Percentiles rank a stretch among this genome's conserved stretches.
phyloP scores from a whole-genome alignment of 1,140 invertebrate species.

The Macrocentrus cingulum region DNA sequence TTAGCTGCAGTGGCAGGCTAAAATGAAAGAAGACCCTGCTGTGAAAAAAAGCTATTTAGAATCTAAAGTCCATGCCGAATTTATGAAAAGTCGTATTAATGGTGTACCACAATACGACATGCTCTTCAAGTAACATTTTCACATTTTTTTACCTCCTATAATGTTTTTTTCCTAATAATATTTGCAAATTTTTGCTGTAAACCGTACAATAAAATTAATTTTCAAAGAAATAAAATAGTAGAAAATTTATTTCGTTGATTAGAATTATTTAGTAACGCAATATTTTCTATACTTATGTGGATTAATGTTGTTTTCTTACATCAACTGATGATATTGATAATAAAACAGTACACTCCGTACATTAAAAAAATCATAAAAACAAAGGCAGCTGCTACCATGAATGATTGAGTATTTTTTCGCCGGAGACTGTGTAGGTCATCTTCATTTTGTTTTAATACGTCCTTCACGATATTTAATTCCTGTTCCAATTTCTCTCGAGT shows the following conservation, averaged over 20 bases:
- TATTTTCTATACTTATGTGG: too few species aligned
- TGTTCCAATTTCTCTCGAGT: constrained; percentile 47
- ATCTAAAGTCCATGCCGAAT: constrained; percentile 71
- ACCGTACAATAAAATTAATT: too few species aligned
- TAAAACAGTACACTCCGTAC: constrained; percentile 41
- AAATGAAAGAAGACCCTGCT: constrained; percentile 71
- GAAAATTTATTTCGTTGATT: too few species aligned
- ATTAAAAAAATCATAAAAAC: constrained; percentile 45
- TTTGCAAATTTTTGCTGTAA: too few species aligned
- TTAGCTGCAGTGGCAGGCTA: constrained; percentile 68
- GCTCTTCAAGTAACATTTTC: constrained; percentile 42
- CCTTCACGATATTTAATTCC: constrained; percentile 44
- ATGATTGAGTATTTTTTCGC: constrained; percentile 47
- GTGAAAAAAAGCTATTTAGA: constrained; percentile 69
- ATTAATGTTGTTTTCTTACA: too few species aligned
- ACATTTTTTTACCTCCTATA: too few species aligned
- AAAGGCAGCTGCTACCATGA: constrained; percentile 44
- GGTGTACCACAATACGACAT: constrained; percentile 73
- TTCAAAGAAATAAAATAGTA: too few species aligned
- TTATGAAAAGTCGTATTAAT: constrained; percentile 66
- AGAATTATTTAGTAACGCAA: too few species aligned
- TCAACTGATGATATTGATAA: constrained; percentile 26
- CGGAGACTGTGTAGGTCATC: constrained; percentile 38
- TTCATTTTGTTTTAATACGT: constrained; percentile 44
- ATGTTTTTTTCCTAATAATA: too few species aligned